phyloP scores from a whole-genome alignment of 2,888 invertebrate genomes.

The Saturnia pavonia region DNA sequence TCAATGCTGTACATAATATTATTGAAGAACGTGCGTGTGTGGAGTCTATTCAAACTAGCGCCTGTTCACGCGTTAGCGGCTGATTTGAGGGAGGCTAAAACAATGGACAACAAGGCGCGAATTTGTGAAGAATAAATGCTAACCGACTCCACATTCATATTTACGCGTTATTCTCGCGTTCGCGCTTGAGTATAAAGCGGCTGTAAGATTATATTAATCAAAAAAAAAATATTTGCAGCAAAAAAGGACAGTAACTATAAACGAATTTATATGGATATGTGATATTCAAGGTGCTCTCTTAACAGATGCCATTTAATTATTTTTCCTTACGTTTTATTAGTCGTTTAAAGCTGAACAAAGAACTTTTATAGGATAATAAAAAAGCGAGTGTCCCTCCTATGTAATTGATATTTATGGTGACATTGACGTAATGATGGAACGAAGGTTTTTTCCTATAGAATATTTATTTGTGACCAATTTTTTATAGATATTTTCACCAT shows the following conservation, averaged over 20 bases:
- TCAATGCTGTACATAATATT: too few relatives aligned
- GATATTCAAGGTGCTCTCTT: conserved; percentile 23
- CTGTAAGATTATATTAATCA: too few relatives aligned
- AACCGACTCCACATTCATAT: too few relatives aligned
- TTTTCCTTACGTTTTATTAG: conserved; percentile 38
- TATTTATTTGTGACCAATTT: background rate
- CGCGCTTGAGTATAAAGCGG: too few relatives aligned
- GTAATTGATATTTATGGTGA: conserved; percentile 49
- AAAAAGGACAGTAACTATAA: background rate
- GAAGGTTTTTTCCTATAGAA: conserved; percentile 23
- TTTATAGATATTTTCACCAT: background rate
- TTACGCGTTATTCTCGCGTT: too few relatives aligned
- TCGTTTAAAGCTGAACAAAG: conserved; percentile 40
- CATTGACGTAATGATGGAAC: conserved; percentile 26
- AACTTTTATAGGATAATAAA: conserved; percentile 47
- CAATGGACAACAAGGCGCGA: too few relatives aligned
- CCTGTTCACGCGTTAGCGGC: too few relatives aligned
- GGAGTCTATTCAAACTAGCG: too few relatives aligned
- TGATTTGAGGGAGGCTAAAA: too few relatives aligned
- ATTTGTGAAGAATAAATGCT: too few relatives aligned
- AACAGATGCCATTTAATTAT: conserved; percentile 37
- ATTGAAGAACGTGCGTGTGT: too few relatives aligned
- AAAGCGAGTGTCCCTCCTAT: conserved; percentile 37
- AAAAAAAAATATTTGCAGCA: background rate
- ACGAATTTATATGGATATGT: conserved; percentile 21